Evolutionary conservation across 2,113 vertebrate species (phyloP), one percentile per base, ranked within the genome.

Genomic region (Alligator mississippiensis): DNA sequence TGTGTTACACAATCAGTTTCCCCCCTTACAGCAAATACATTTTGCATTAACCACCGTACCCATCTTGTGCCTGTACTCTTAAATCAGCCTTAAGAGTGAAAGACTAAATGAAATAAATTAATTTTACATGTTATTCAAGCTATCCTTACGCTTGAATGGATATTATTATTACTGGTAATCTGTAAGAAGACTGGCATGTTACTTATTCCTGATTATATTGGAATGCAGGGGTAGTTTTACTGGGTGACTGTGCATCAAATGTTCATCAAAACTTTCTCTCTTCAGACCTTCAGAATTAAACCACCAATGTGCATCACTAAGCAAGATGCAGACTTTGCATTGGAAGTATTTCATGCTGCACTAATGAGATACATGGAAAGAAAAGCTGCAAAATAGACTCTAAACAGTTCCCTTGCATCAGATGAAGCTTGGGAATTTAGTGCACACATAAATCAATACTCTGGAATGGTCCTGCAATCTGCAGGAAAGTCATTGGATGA

Each of bases 291-390:
- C 82, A 98, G 99, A 92, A 96, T 99, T 74, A 98, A 98, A 54
- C 99, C 99, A 4, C 98, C 99, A 0, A 98, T 99, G 99, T 99
- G 99, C 95, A 97, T 99, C 97, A 98, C 98, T 13, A 98, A 98
- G 96, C 96, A 98, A 22, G 99, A 99, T 2, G 99, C 88, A 0
- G 94, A 98, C 85, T 99, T 99, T 63, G 98, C 99, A 54, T 93
- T 99, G 88, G 98, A 98, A 17, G 98, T 99, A 61, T 98, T 99
- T 88, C 93, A 80, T 62, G 96, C 97, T 79, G 98, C 98, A 19
- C 78, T 99, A 90, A 93, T 94, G 66, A 98, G 96, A 88, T 98
- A 98, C 81, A 62, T 90, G 93, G 97, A 98, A 88, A 98, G 90
- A 97, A 95, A 62, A 88, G 27, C 85, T 84, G 91, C 94, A 80